Conservation (phyloP, 1,140 invertebrate species). For the Drosophila sproati region DNA sequence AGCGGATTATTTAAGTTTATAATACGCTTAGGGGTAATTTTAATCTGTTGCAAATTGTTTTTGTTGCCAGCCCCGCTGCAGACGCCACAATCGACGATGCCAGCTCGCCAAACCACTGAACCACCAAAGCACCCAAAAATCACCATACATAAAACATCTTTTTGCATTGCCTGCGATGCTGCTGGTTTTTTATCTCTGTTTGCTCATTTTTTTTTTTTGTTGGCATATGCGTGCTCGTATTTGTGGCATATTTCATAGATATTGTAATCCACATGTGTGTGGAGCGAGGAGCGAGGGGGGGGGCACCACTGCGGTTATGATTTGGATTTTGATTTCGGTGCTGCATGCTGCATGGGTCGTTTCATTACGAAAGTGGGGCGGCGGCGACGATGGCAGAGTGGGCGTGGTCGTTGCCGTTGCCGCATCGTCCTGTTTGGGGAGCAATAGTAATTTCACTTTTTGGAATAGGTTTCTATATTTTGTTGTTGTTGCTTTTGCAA, state of each 20-base stretch:
- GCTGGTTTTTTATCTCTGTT: conserved; percentile 3
- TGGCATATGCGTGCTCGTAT: conserved; percentile 36
- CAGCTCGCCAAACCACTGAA: background rate
- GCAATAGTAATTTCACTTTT: conserved; percentile 51
- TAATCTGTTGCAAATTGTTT: conserved; percentile 84
- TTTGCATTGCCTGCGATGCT: conserved; percentile 25
- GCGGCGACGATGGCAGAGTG: conserved; percentile 16
- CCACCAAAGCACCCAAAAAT: conserved; percentile 51
- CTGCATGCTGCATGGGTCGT: conserved; percentile 16
- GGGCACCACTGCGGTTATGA: conserved; percentile 17
- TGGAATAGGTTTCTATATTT: conserved; percentile 16
- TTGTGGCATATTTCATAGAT: conserved; percentile 80
- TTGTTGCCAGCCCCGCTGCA: conserved; percentile 52
- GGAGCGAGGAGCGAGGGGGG: background rate
- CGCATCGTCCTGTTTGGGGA: conserved; percentile 30
- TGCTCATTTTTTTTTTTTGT: conserved; percentile 14
- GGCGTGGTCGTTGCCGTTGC: conserved; percentile 4
- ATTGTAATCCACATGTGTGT: conserved; percentile 58
- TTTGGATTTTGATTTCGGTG: conserved; percentile 32
- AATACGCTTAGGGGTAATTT: conserved; percentile 84
- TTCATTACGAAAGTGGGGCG: conserved; percentile 39
- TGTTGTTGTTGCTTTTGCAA: background rate
- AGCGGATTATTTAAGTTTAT: conserved; percentile 82
- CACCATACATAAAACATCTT: conserved; percentile 73
- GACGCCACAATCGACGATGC: conserved; percentile 25